Base-by-base conservation (phyloP, 2,797 vertebrate genomes). In the Onychomys arenicola region DNA sequence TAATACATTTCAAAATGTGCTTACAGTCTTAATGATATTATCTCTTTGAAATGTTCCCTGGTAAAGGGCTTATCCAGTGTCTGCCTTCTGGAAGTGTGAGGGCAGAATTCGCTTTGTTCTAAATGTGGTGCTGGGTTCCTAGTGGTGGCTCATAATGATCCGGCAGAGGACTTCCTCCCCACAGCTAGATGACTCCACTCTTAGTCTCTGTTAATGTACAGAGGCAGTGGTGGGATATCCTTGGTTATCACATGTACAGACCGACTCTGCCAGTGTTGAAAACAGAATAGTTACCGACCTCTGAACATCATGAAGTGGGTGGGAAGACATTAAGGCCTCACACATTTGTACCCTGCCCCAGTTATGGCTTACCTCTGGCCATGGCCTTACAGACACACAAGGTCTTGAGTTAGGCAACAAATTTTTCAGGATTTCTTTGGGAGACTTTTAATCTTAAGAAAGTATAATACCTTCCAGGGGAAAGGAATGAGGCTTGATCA, bases 1-100 rank as follows among this genome's bases (percentile, higher is more conserved):
- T 89, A 97, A 93, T 46, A 4, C 85, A 34, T n/a, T 94, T 96
- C 78, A 73, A 43, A 95, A 97, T 93, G 52, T 97, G 65, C 95
- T 98, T 96, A 90, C 4, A 81, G 67, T 88, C 87, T 89, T 96
- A 96, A 84, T 84, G 91, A 75, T 89, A 83, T 77, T 61, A n/a
- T 91, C 82, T 77, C 76, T 83, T 92, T 89, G 87, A 91, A 83
- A 91, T 73, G 67, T 37, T 95, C 49, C 61, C 94, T 61, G 32
- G 7, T 88, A 69, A 95, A 90, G 81, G 21, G 29, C 69, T 83
- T 67, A 71, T 67, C 49, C 57, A 52, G 3, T 40, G 37, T 77
- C 37, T 78, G 21, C 43, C 67, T 95, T 83, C 65, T 78, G 19
- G 49, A 92, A 49, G 32, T 34, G 3, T n/a, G 52, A 94, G 61